These are phyloP conservation scores for Nylanderia fulva DNA, from an alignment of 1,140 invertebrate genomes.

Conservation along the genomic window DNA sequence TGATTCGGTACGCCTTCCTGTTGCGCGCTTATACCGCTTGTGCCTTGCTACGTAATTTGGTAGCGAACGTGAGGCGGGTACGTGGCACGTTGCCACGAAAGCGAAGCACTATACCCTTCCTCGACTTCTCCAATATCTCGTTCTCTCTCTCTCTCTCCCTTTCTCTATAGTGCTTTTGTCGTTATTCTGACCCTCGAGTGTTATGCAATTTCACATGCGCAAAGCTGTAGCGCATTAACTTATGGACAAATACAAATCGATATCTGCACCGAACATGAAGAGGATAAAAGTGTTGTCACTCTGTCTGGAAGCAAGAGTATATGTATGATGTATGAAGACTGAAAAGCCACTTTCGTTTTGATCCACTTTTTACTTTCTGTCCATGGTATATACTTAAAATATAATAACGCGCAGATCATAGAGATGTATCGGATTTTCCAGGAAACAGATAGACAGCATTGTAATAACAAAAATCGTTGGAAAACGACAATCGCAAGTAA, in stretches of 20 bases:
- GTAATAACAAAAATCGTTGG: neutral
- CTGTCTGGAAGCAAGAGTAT: constrained; percentile 7
- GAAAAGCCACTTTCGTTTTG: constrained; percentile 33
- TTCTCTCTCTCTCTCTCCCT: constrained; percentile 12
- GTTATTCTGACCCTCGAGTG: constrained; percentile 43
- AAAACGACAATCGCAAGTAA: neutral
- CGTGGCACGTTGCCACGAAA: constrained; percentile 58
- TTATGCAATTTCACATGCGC: constrained; percentile 58
- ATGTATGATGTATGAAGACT: constrained; percentile 48
- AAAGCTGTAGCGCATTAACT: constrained; percentile 42
- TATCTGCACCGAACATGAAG: constrained; percentile 50
- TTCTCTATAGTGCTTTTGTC: constrained; percentile 39
- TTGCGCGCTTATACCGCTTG: constrained; percentile 58
- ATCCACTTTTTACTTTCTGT: constrained; percentile 29
- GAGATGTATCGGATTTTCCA: constrained; percentile 19
- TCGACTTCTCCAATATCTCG: constrained; percentile 17
- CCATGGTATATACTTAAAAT: constrained; percentile 24
- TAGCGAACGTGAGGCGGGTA: constrained; percentile 60
- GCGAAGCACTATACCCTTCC: constrained; percentile 50
- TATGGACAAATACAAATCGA: constrained; percentile 58
- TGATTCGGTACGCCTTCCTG: constrained; percentile 60
- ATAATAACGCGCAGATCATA: constrained; percentile 30
- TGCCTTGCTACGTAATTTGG: constrained; percentile 59
- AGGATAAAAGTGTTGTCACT: constrained; percentile 44
- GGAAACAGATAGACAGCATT: neutral